phyloP scores from a whole-genome alignment of 2,888 invertebrate species.

The Xylota sylvarum region DNA sequence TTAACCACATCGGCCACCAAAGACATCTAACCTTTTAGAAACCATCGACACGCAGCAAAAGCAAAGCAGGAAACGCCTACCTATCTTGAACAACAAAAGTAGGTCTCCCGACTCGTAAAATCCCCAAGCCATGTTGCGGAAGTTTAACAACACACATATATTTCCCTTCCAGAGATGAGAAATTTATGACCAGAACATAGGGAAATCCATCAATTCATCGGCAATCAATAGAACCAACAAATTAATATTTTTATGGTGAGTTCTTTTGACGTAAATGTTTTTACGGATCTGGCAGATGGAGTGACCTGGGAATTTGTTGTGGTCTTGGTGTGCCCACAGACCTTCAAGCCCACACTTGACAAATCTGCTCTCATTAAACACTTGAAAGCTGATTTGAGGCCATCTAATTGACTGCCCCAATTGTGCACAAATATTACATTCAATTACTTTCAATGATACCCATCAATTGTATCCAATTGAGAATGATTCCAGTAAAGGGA shows the following conservation, averaged over 20 bases:
- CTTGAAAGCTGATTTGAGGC: not conserved
- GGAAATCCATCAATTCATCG: conserved; percentile 29
- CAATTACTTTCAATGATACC: conserved; percentile 22
- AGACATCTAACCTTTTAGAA: no score
- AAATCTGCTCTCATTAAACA: conserved; percentile 1
- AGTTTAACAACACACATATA: not conserved
- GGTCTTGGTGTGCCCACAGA: not conserved
- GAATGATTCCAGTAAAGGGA: not conserved
- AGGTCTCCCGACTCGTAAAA: conserved; percentile 27
- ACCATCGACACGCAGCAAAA: not conserved
- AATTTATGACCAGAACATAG: conserved; percentile 29
- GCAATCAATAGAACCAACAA: conserved; percentile 34
- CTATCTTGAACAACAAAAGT: not conserved
- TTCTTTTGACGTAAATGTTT: not conserved
- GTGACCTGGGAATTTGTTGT: not conserved
- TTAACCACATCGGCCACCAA: not conserved
- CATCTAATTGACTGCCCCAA: not conserved
- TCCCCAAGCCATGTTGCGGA: conserved; percentile 17
- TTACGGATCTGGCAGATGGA: not conserved
- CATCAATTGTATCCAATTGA: conserved; percentile 44
- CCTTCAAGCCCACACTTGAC: not conserved
- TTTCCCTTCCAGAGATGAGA: not conserved
- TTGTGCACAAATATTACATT: not conserved
- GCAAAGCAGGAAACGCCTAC: conserved; percentile 6
- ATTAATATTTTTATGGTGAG: conserved; percentile 2